Evolutionary conservation across 2,113 vertebrate genomes (phyloP).

Genomic region (Asarcornis scutulata): DNA sequence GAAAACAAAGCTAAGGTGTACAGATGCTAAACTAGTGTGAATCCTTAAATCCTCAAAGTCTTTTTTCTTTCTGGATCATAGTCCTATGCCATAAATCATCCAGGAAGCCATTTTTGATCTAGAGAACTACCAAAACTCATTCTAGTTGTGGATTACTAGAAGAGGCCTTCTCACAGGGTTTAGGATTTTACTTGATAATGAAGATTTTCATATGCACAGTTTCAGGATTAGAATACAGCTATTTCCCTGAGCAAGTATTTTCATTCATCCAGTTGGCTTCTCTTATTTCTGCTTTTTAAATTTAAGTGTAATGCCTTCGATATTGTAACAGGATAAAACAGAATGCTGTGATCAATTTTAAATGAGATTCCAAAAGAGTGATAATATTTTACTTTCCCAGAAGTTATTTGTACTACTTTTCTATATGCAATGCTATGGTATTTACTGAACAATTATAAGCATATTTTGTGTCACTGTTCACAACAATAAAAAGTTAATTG

Average conservation of each 20-base stretch:
- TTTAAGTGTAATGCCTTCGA: slow-evolving; percentile 37
- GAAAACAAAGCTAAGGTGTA: slow-evolving; percentile 67
- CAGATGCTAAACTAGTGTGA: background rate
- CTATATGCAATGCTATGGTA: background rate
- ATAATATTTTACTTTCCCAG: slow-evolving; percentile 27
- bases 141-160: slow-evolving; percentile 7
- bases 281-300: background rate
- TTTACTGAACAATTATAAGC: slow-evolving; percentile 44
- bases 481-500: slow-evolving; percentile 53
- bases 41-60: slow-evolving; percentile 11
- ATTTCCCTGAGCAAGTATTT: slow-evolving; percentile 7
- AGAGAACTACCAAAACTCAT: background rate
- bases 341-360: slow-evolving; percentile 43
- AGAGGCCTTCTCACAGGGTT: background rate
- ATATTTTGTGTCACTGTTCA: slow-evolving; percentile 57
- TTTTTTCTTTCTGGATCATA: background rate
- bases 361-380: background rate
- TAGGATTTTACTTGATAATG: slow-evolving; percentile 33
- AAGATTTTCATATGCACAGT: slow-evolving; percentile 20
- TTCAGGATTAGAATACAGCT: slow-evolving; percentile 36
- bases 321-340: slow-evolving; percentile 1
- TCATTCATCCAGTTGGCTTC: background rate
- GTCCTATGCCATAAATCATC: background rate
- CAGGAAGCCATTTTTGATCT: background rate
- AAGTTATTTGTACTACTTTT: slow-evolving; percentile 36